Evolutionary conservation across 2,888 invertebrate genomes (phyloP), one percentile per base, ranked within the genome.

Genomic region (Cinara cedri): DNA sequence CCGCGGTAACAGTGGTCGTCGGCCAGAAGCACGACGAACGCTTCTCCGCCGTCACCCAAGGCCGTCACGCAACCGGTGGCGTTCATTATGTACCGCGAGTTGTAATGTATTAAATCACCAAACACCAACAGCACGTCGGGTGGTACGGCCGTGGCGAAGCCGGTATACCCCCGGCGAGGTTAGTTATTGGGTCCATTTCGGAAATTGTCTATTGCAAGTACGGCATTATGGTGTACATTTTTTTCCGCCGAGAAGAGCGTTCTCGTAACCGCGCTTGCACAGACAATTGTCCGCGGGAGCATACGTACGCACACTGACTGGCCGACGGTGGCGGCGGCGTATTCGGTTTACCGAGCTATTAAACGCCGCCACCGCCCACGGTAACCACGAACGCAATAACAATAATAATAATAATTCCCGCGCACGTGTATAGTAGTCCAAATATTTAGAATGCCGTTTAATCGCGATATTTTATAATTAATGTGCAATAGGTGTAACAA

Each of bases 1-100:
- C 44, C 60, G 11, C 16, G 44, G 42, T 16, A 8, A 3, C 3
- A 9, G 24, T 49, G 44, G 46, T 62, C 63, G 46, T 70, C 78
- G 19, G 60, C 6, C 49, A 60, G n/a, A 3, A 78, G 70, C 6
- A 78, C 78, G 57, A 78, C 78, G 60, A 78, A 78, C 34, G 78
- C 68, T 8, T 78, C 68, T 34, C 78, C 70, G 51, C 70, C 78
- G 24, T 57, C 76, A 55, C 44, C 55, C 44, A 57, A 10, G 11
- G 70, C 44, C 34, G 70, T 60, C 60, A 49, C 11, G 13, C 68
- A 70, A 9, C 70, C 78, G 49, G 68, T 60, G 70, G 44, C 26
- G 68, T 68, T 60, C 57, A 68, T 60, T 24, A 13, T n/a, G 10
- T n/a, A n/a, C n/a, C 4, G 2, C 42, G n/a, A 2, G 3, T n/a